Evolutionary conservation across 2,113 vertebrate species (phyloP).

Genomic region (Chlorocebus sabaeus): DNA sequence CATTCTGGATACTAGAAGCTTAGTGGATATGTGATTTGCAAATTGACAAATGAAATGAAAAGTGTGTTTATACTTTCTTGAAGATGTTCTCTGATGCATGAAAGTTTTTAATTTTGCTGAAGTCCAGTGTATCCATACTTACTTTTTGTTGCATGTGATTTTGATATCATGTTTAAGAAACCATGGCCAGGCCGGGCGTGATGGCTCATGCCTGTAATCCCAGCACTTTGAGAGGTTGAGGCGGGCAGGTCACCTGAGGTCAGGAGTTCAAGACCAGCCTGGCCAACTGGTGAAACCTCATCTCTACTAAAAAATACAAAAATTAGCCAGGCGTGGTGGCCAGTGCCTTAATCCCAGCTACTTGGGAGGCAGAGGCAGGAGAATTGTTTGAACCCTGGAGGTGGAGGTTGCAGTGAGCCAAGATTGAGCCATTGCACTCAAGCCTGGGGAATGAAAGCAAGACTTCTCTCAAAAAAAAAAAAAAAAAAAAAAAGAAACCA

Average conservation of each 20-base stretch:
- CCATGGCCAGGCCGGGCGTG: background rate
- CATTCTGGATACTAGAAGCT: background rate
- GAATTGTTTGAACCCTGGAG: too few relatives aligned
- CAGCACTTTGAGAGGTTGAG: background rate
- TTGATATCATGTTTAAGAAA: constrained; percentile 12
- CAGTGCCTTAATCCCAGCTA: too few relatives aligned
- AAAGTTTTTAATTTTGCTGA: constrained; percentile 22
- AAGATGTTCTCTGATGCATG: background rate
- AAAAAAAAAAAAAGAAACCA: background rate
- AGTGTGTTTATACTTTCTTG: background rate
- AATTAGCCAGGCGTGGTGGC: too few relatives aligned
- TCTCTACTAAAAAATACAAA: too few relatives aligned
- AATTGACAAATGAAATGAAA: background rate
- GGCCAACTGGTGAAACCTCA: too few relatives aligned
- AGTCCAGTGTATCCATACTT: background rate
- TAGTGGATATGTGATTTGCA: background rate
- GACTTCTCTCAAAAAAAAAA: background rate
- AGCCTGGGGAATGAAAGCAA: too few relatives aligned
- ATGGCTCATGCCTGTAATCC: background rate
- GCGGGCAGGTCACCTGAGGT: background rate
- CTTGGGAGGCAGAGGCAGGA: too few relatives aligned
- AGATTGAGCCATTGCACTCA: too few relatives aligned
- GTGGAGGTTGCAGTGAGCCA: too few relatives aligned
- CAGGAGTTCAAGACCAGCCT: too few relatives aligned
- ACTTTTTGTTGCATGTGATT: background rate